phyloP scores from a whole-genome alignment of 2,797 vertebrate genomes.

The Platyrinchus mystaceus region DNA sequence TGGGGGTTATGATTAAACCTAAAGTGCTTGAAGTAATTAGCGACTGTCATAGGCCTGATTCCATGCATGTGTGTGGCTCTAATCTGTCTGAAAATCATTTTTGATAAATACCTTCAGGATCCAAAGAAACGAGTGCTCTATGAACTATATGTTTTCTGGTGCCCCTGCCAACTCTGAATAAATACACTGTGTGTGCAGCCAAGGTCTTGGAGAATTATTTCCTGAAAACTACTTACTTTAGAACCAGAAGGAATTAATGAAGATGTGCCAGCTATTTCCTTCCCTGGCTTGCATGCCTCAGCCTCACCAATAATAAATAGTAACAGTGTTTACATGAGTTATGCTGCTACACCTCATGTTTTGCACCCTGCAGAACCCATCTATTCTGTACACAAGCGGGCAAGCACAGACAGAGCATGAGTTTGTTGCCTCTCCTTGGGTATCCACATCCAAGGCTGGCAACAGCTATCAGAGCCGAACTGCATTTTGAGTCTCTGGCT shows the following conservation, averaged over 20 bases:
- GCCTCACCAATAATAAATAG: slow-evolving; percentile 54
- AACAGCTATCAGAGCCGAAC: not conserved
- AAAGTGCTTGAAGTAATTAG: not conserved
- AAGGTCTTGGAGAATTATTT: slow-evolving; percentile 56
- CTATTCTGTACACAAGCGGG: not conserved
- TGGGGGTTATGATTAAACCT: not conserved
- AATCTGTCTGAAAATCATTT: not conserved
- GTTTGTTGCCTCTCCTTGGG: not conserved
- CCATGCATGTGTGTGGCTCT: not conserved
- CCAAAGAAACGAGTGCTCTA: not conserved
- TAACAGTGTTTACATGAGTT: slow-evolving; percentile 46
- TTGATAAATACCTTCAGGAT: slow-evolving; percentile 26
- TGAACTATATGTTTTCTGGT: slow-evolving; percentile 44
- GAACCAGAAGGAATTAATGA: slow-evolving; percentile 62
- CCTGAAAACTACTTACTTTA: slow-evolving; percentile 61
- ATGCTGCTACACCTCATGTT: slow-evolving; percentile 31
- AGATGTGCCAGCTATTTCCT: slow-evolving; percentile 67
- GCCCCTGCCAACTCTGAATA: slow-evolving; percentile 55
- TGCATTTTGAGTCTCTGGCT: not conserved
- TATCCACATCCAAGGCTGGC: not conserved
- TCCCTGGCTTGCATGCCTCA: slow-evolving; percentile 9
- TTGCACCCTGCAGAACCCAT: not conserved
- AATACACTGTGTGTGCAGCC: slow-evolving; percentile 42
- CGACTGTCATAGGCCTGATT: not conserved
- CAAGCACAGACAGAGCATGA: not conserved